phyloP scores from a whole-genome alignment of 2,888 invertebrate species.

The Noctua janthe region DNA sequence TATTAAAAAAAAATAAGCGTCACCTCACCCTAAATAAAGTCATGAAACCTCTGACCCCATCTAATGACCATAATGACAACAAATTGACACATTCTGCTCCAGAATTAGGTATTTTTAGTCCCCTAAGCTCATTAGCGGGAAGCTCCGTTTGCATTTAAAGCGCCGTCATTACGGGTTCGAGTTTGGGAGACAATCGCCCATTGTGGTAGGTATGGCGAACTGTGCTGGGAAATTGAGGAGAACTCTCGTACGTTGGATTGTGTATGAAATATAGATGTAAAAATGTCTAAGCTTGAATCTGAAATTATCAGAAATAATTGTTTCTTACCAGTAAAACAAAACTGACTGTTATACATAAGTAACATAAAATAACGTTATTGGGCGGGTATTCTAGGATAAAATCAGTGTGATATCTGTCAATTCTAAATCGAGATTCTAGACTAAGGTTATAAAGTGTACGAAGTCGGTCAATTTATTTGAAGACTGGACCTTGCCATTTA shows the following conservation, averaged over 20 bases:
- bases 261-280: not conserved
- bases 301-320: not conserved
- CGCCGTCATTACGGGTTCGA: conserved; percentile 50
- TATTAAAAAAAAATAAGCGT: conserved; percentile 5
- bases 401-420: not conserved
- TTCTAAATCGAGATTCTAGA: not conserved
- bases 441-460: not conserved
- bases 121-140: conserved; percentile 54
- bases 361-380: not conserved
- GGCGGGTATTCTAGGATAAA: not conserved
- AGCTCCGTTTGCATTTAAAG: conserved; percentile 61
- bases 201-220: conserved; percentile 33
- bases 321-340: not conserved
- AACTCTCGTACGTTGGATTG: not conserved
- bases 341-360: not conserved
- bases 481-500: not conserved
- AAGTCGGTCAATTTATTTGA: not conserved
- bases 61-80: conserved; percentile 35
- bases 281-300: too few species aligned
- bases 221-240: not conserved
- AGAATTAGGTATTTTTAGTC: conserved; percentile 52
- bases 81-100: conserved; percentile 51
- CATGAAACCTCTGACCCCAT: conserved; percentile 35
- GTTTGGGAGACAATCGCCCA: conserved; percentile 54
- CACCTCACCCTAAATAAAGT: conserved; percentile 13